Evolutionary conservation across 2,113 vertebrate genomes (phyloP), one percentile per base, ranked within the genome.

Genomic region (Trinectes maculatus): DNA sequence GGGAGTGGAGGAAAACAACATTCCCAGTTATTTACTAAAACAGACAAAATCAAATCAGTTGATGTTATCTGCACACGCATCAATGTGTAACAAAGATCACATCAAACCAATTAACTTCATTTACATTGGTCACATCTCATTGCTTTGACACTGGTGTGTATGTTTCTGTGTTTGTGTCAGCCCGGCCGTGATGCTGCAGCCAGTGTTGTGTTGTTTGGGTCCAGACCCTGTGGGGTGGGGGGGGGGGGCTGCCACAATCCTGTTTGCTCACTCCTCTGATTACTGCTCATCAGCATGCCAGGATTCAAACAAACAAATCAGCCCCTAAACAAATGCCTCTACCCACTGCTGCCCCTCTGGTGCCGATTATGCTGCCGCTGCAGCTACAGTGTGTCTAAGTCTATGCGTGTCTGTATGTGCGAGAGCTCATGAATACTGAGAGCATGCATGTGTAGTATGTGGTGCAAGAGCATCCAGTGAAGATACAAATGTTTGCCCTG

Each of bases 221-320:
- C 61, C 10, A 40, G 77, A 77, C 68, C 86, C 79, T 71, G 69
- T 54, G 84, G 85, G 15, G 74, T 79, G 62, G 79, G 85, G 87
- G 15, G 74, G 80, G 62, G 79, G 85, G 81, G 85, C 80, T 68
- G 83, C 74, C 86, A 80, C 83, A 91, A 91, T 91, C 90, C 90
- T 83, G 83, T 90, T 93, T 90, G 89, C 87, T 91, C 91, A 91
- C 87, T 88, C 88, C 74, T 81, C 81, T 87, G 90, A 92, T 92
- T 90, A 88, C 82, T 71, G 86, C 87, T 92, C 89, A 89, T 91
- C 86, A 89, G 89, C 83, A 82, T 81, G 74, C 82, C 86, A 79
- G 78, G 68, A 56, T 75, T 64, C 65, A 80, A 85, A 90, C 87
- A 88, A 89, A 89, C 81, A 87, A 85, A 81, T 80, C 62, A 74